A percentile compares a stretch with the other conserved stretches of the same genome.
phyloP scores from a whole-genome alignment of 2,888 invertebrate species.

The Ellobium chinense region DNA sequence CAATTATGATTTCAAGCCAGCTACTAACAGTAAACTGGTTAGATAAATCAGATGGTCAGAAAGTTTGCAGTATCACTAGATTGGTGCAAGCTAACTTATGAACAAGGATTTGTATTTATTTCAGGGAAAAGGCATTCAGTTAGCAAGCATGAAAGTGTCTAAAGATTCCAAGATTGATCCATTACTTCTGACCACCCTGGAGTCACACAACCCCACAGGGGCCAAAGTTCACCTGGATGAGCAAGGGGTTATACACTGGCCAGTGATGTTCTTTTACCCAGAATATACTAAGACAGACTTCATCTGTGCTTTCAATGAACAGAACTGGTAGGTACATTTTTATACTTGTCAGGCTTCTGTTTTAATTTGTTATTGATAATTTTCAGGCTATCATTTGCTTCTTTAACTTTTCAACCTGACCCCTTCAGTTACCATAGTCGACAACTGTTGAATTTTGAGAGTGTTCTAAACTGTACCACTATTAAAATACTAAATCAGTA shows the following conservation, averaged over 20 bases:
- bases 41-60: background rate
- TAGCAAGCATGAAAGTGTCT: slow-evolving; percentile 57
- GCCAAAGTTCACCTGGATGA: slow-evolving; percentile 78
- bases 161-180: slow-evolving; percentile 50
- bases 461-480: no score
- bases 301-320: slow-evolving; percentile 88
- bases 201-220: slow-evolving; percentile 70
- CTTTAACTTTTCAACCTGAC: no score
- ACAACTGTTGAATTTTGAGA: no score
- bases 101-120: background rate
- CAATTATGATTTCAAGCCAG: no score
- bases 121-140: slow-evolving; percentile 62
- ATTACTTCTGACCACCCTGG: slow-evolving; percentile 61
- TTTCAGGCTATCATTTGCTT: no score
- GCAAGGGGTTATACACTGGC: slow-evolving; percentile 87
- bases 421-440: no score
- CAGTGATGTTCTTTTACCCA: slow-evolving; percentile 92
- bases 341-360: no score
- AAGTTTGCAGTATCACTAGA: background rate
- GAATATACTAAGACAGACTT: slow-evolving; percentile 93
- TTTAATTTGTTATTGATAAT: no score
- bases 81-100: background rate
- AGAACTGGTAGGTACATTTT: slow-evolving; percentile 83
- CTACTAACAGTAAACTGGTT: no score
- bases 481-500: no score